These are phyloP conservation scores for Cryptoleucopteryx plumbea DNA, from an alignment of 2,113 vertebrate species.

Conservation along the genomic window DNA sequence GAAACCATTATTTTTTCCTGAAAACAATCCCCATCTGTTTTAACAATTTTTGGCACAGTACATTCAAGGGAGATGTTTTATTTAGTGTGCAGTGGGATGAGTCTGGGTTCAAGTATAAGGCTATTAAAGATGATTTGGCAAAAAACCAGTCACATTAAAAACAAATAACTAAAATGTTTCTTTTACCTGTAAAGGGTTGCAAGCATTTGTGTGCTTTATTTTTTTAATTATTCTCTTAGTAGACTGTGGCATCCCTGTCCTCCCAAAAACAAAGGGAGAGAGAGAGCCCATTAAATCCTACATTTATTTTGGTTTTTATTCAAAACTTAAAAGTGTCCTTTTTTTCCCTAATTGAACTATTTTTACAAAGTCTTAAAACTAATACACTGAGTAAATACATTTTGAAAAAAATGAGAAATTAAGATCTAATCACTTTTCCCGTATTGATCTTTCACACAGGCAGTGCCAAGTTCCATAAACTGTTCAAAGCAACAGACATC, in stretches of 20 bases:
- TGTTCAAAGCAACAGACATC: background rate
- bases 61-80: constrained; percentile 23
- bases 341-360: background rate
- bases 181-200: background rate
- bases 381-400: background rate
- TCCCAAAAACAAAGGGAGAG: background rate
- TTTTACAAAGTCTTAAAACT: background rate
- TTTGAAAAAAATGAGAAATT: background rate
- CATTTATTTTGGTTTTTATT: background rate
- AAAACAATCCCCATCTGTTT: constrained; percentile 17
- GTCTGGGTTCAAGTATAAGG: background rate
- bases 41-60: background rate
- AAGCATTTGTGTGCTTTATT: background rate
- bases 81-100: background rate
- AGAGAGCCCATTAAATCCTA: background rate
- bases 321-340: background rate
- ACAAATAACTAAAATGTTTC: background rate
- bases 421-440: background rate
- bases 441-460: background rate
- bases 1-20: background rate
- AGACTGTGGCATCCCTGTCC: background rate
- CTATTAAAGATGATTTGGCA: background rate
- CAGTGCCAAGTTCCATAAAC: background rate
- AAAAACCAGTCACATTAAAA: background rate
- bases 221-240: background rate